Conservation (phyloP, 2,113 vertebrate genomes). For the Serinus canaria region DNA sequence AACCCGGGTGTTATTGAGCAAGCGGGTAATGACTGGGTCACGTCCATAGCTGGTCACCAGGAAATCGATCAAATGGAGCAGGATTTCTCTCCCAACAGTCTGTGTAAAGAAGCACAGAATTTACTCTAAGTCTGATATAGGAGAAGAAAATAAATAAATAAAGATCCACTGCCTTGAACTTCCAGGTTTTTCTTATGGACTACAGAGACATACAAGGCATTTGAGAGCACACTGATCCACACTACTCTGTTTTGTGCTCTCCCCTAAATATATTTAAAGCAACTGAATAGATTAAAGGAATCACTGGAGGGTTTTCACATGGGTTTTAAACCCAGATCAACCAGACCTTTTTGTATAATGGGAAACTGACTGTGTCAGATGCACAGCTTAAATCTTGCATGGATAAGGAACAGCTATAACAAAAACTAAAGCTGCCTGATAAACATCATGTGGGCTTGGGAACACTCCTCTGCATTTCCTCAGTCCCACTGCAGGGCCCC, state of each 20-base stretch:
- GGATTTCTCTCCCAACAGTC: conserved; percentile 87
- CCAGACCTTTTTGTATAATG: not conserved
- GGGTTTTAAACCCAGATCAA: not conserved
- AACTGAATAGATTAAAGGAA: not conserved
- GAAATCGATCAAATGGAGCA: conserved; percentile 88
- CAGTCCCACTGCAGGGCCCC: not conserved
- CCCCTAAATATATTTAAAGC: not conserved
- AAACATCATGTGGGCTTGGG: not conserved
- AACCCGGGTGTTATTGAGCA: conserved; percentile 84
- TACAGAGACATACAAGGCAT: not conserved
- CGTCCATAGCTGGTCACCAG: conserved; percentile 79
- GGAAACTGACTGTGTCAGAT: not conserved
- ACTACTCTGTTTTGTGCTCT: not conserved
- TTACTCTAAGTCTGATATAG: not conserved
- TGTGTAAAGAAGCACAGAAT: conserved; percentile 34
- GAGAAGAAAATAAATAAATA: not conserved
- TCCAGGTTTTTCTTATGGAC: not conserved
- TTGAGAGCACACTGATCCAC: not conserved
- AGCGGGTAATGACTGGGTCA: conserved; percentile 71
- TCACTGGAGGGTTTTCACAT: not conserved
- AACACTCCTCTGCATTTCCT: accelerated
- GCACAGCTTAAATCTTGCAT: not conserved
- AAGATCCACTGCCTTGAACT: not conserved
- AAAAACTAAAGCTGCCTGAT: not conserved
- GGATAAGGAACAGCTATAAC: not conserved